phyloP scores from a whole-genome alignment of 1,140 invertebrate species.

The Grapholita molesta region DNA sequence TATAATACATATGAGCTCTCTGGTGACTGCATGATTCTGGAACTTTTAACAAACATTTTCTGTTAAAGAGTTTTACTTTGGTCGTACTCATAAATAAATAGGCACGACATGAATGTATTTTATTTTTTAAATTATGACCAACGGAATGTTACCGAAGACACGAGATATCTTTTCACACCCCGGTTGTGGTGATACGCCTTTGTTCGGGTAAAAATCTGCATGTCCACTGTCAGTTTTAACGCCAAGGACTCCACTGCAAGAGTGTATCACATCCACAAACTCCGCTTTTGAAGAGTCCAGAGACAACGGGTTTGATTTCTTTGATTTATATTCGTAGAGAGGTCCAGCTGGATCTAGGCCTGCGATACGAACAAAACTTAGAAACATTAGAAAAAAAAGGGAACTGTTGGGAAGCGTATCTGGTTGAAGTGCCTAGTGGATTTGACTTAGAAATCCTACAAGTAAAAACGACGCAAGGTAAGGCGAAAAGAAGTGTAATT shows the following conservation, averaged over 20 bases:
- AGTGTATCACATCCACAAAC: constrained; percentile 80
- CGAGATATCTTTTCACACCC: constrained; percentile 74
- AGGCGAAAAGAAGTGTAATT: no score
- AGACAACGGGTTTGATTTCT: constrained; percentile 25
- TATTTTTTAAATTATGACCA: neutral
- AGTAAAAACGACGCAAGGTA: no score
- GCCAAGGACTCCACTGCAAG: constrained; percentile 69
- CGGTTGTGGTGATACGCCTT: constrained; percentile 62
- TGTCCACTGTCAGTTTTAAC: constrained; percentile 64
- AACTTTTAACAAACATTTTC: constrained; percentile 11
- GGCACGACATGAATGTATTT: neutral
- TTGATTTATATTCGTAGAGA: constrained; percentile 59
- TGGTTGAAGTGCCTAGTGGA: no score
- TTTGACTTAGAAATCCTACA: no score
- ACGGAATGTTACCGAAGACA: constrained; percentile 69
- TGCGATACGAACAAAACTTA: no score
- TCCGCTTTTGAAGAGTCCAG: constrained; percentile 77
- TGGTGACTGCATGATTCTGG: constrained; percentile 84
- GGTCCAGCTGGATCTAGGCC: constrained; percentile 80
- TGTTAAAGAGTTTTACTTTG: neutral
- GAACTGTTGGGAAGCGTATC: no score
- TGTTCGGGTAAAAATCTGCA: constrained; percentile 77
- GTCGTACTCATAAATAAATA: neutral
- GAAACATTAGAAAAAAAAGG: no score
- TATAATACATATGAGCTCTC: constrained; percentile 82